phyloP scores from a whole-genome alignment of 2,888 invertebrate species.

The Hypsopygia costalis region DNA sequence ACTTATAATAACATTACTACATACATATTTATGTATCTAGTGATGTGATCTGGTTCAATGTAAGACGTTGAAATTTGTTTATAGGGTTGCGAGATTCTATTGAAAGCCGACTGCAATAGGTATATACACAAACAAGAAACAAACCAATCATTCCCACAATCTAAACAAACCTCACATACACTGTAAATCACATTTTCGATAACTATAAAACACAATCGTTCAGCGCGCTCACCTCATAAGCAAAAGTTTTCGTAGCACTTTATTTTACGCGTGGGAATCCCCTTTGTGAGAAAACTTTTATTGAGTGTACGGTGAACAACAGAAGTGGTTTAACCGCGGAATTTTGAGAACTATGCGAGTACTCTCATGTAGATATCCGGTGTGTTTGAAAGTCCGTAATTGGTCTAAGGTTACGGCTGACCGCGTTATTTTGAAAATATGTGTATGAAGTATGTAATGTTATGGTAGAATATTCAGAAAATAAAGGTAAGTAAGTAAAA shows the following conservation, averaged over 20 bases:
- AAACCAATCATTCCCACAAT: not conserved
- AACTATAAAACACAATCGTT: slow-evolving; percentile 15
- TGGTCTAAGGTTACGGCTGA: too few relatives aligned
- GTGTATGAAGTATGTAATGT: too few relatives aligned
- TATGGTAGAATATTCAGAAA: too few relatives aligned
- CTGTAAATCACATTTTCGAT: slow-evolving; percentile 3
- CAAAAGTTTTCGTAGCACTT: slow-evolving; percentile 18
- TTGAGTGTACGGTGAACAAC: slow-evolving; percentile 26
- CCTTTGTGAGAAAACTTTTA: slow-evolving; percentile 36
- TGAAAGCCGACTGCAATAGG: too few relatives aligned
- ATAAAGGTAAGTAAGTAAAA: too few relatives aligned
- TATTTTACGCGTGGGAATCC: slow-evolving; percentile 19
- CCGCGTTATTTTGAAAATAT: too few relatives aligned
- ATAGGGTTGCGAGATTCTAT: too few relatives aligned
- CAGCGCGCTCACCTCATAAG: slow-evolving; percentile 15
- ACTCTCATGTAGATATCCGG: not conserved
- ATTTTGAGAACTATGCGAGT: slow-evolving; percentile 1
- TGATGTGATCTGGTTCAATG: too few relatives aligned
- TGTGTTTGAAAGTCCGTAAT: not conserved
- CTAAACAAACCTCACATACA: not conserved
- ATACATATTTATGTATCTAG: too few relatives aligned
- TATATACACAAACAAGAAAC: too few relatives aligned
- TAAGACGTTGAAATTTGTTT: too few relatives aligned
- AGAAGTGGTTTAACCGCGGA: slow-evolving; percentile 9
- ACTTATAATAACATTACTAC: too few relatives aligned